Evolutionary conservation across 2,888 invertebrate species (phyloP).

Genomic region (Cheilosia variabilis): DNA sequence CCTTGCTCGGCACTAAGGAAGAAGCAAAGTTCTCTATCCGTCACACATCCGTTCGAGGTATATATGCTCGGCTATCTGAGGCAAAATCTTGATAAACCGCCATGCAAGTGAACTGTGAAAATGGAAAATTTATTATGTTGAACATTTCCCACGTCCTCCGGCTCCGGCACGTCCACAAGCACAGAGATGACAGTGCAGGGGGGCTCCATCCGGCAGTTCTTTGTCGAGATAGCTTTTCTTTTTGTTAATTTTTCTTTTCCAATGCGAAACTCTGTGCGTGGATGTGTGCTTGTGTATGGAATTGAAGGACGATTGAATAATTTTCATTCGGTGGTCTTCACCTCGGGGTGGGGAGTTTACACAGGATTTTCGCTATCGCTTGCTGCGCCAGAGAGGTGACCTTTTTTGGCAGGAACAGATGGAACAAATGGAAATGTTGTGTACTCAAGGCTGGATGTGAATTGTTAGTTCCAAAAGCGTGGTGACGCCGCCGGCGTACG

Average conservation of each 20-base stretch:
- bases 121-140: constrained; percentile 47
- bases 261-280: background rate
- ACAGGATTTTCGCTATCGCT: background rate
- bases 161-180: constrained; percentile 13
- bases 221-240: constrained; percentile 2
- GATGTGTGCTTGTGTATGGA: background rate
- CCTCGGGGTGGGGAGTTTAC: constrained; percentile 1
- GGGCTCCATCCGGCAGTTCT: background rate
- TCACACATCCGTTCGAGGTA: no score
- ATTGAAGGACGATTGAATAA: constrained; percentile 41
- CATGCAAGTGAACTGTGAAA: constrained; percentile 55
- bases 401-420: constrained; percentile 48
- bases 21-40: constrained; percentile 5
- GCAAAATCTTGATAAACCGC: constrained; percentile 41
- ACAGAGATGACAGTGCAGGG: constrained; percentile 27
- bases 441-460: background rate
- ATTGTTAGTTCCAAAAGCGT: constrained; percentile 6
- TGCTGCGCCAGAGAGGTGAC: constrained; percentile 18
- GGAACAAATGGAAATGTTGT: constrained; percentile 8
- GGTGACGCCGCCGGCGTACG: constrained; percentile 3
- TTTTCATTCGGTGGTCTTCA: constrained; percentile 40
- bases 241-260: background rate
- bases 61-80: constrained; percentile 8
- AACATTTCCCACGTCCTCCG: constrained; percentile 20
- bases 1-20: constrained; percentile 10